Base-by-base conservation (phyloP, 2,888 invertebrate species). In the Dorcus parallelipipedus region DNA sequence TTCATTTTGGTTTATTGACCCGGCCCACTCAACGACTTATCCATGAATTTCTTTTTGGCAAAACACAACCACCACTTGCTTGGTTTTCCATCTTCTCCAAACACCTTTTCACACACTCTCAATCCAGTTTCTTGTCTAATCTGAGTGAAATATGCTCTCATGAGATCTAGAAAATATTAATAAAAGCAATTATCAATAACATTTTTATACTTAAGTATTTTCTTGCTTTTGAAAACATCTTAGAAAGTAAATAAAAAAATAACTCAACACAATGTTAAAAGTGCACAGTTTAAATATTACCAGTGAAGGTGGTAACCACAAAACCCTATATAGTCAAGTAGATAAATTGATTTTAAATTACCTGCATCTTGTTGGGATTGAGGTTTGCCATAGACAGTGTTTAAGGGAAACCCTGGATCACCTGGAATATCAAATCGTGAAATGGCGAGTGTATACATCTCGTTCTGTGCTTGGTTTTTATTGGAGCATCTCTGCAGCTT, bases 21-120 rank as follows among this genome's bases (percentile, higher is more conserved):
- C 2, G 94, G 95, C 0, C 89, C 93, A 38, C 94, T 90, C 33
- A 99, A 82, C 33, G 95, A 95, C 77, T 98, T 98, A 78, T 99
- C 99, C 97, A 99, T 98, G 78, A 99, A 99, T 84, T 96, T 97
- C 86, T 97, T 96, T 76, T 97, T 97, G 33, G 97, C 92, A 81
- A 99, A 99, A 77, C 99, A 99, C 56, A 97, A 82, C 99, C 99
- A 99, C 99, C 99, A 99, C 81, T 99, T 99, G 76, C 93, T 95
- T 7, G 98, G 97, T 73, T 95, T 96, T 6, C 95, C 96, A 76
- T 94, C 94, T 64, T 92, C 92, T 47, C 87, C 88, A 78, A 95
- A 97, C 2, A 93, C 98, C 80, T 90, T 93, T 60, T 97, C 97
- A 76, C 93, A 88, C 9, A 99, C 87, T 64, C 99, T 85, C 54